A percentile compares a stretch with the other conserved stretches of the same genome.
These are phyloP conservation scores for Cariama cristata DNA, from an alignment of 2,113 vertebrate species.

Conservation along the genomic window DNA sequence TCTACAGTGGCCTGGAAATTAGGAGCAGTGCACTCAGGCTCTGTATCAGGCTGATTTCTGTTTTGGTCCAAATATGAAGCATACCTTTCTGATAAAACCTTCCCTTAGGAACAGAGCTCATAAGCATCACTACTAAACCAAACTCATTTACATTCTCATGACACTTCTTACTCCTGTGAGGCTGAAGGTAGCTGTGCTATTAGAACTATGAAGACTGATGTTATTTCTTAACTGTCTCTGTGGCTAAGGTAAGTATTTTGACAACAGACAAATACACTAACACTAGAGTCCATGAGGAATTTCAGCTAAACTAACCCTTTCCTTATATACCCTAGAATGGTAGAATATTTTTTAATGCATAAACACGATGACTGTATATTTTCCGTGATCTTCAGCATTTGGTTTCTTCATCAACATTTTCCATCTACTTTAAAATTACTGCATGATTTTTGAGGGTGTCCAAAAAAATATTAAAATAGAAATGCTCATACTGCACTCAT, in stretches of 20 bases:
- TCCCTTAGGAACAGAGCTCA: background rate
- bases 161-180: background rate
- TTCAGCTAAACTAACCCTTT: background rate
- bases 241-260: background rate
- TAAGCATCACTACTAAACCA: background rate
- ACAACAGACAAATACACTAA: background rate
- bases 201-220: background rate
- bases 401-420: background rate
- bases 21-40: background rate
- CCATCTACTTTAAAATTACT: background rate
- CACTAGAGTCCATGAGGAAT: background rate
- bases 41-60: background rate
- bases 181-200: background rate
- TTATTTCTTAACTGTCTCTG: background rate
- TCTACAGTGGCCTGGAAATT: background rate
- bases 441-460: background rate
- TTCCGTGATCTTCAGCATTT: background rate
- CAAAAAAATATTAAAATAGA: background rate
- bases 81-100: background rate
- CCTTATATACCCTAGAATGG: background rate
- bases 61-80: background rate
- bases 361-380: background rate
- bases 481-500: background rate
- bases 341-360: background rate
- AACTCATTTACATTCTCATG: background rate